Evolutionary conservation across 2,113 vertebrate species (phyloP).

Genomic region (Corythoichthys haematopterus): DNA sequence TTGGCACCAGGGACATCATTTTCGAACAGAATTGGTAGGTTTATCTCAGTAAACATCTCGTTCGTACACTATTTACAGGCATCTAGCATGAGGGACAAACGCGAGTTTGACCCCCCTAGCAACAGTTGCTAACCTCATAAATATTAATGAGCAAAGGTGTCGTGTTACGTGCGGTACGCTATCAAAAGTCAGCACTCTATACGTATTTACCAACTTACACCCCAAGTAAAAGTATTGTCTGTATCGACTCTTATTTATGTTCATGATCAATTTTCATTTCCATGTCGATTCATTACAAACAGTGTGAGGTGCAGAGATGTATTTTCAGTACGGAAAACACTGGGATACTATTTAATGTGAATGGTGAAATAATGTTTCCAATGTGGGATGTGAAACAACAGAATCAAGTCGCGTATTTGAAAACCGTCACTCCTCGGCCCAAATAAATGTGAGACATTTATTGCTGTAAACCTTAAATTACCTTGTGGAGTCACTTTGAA

Average conservation of each 20-base stretch:
- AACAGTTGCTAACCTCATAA: no score
- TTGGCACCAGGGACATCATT: no score
- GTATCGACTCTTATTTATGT: not conserved
- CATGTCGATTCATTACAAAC: slow-evolving; percentile 27
- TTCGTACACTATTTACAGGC: no score
- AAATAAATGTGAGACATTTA: slow-evolving; percentile 61
- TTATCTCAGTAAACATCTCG: no score
- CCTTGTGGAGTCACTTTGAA: slow-evolving; percentile 45
- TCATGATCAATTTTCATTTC: slow-evolving; percentile 19
- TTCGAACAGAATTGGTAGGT: no score
- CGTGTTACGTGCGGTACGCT: no score
- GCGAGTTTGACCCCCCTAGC: no score
- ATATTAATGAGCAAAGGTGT: no score
- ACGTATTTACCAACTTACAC: not conserved
- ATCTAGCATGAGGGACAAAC: no score
- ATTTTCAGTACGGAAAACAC: slow-evolving; percentile 28
- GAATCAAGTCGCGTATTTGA: slow-evolving; percentile 41
- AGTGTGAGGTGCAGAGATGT: slow-evolving; percentile 13
- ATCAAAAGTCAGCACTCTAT: no score
- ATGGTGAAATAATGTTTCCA: slow-evolving; percentile 35
- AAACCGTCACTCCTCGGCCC: slow-evolving; percentile 27
- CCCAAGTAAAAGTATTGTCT: not conserved
- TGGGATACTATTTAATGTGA: slow-evolving; percentile 32
- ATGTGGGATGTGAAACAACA: slow-evolving; percentile 58
- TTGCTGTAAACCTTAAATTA: slow-evolving; percentile 54